Base-by-base conservation (phyloP, 2,113 vertebrate genomes). In the Prietella phreatophila region DNA sequence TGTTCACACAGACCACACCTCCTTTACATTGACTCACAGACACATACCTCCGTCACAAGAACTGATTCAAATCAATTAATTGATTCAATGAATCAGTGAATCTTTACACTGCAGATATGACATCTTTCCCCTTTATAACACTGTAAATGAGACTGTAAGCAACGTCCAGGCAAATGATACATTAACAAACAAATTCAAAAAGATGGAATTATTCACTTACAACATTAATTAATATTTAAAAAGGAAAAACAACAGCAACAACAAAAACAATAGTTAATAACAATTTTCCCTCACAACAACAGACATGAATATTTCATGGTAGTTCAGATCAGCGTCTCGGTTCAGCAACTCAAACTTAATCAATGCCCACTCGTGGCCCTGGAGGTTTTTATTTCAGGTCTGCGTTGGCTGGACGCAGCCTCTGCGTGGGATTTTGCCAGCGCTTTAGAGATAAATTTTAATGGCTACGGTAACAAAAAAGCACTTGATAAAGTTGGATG, bases 311-410 rank as follows among this genome's bases (percentile, higher is more conserved):
- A 80, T 30, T 80, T 80, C 55, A 55, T 55, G 15, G 10, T 25
- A 4, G 50, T 55, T 80, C 15, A 14, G 42, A 50, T 76, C 9
- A 22, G 36, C 22, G 20, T 10, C 39, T 42, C 36, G 19, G 8
- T 75, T 71, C 69, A 50, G 75, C 75, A 27, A 1, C 71, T 27
- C 76, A 8, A 33, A 78, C 81, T 67, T 82, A 84, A 85, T 91
- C 80, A 42, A 85, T 82, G 89, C 82, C 87, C 86, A 81, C 87
- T 83, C 50, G 87, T 90, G 87, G 87, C 47, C 42, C 82, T 78
- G 42, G 7, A 36, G 85, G 78, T 58, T 47, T 88, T 14, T 71
- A 71, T 50, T 69, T 30, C n/a, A 61, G 9, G 27, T 19, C 36
- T 73, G 20, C 4, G 25, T 50, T 58, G 27, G 13, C 76, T 19